Conservation (phyloP, 2,113 vertebrate species). For the Mesocricetus auratus region DNA sequence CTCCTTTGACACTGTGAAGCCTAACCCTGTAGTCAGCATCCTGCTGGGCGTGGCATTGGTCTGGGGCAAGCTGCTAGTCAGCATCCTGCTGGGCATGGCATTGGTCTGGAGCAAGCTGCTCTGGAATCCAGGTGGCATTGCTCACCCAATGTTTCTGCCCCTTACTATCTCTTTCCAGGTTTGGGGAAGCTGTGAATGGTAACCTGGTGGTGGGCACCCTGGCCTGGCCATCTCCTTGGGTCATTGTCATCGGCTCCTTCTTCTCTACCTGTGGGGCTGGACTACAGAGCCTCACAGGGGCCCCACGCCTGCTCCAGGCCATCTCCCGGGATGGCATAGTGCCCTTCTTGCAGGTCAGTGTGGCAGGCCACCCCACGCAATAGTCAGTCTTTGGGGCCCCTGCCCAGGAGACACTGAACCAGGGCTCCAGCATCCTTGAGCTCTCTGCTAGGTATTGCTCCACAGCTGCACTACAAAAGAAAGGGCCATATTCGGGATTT, state of each 20-base stretch:
- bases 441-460: not conserved
- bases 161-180: conserved; percentile 85
- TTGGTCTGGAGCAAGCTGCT: not conserved
- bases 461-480: not conserved
- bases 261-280: conserved; percentile 98
- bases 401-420: not conserved
- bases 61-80: not conserved
- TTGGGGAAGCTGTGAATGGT: conserved; percentile 96
- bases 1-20: not conserved
- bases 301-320: conserved; percentile 96
- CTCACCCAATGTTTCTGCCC: rapidly evolving
- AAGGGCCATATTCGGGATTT: not conserved
- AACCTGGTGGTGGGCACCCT: conserved; percentile 97
- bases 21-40: not conserved
- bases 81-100: not conserved
- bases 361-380: not conserved
- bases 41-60: not conserved
- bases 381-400: not conserved
- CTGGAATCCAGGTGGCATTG: not conserved
- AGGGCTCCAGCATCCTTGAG: not conserved
- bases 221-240: conserved; percentile 98
- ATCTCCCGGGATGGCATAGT: conserved; percentile 96
- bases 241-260: conserved; percentile 98
- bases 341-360: conserved; percentile 95
- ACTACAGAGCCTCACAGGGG: conserved; percentile 97